Evolutionary conservation across 23 tunicate species (phyloP).

Genomic region (Styela plicata): DNA sequence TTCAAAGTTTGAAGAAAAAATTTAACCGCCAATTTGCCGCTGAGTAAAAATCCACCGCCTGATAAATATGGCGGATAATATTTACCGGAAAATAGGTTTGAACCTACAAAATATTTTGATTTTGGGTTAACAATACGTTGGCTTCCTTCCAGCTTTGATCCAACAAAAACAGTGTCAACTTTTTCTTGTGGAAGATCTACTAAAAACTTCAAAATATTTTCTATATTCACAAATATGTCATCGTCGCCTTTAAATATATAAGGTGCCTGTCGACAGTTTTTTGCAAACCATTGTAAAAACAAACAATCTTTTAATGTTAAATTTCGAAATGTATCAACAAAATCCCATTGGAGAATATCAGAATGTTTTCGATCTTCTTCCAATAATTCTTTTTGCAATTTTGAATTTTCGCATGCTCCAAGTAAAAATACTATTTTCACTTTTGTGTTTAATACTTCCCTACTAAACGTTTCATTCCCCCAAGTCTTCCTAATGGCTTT

Average conservation of each 20-base stretch:
- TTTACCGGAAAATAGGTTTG: constrained; percentile 65
- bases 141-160: constrained; percentile 55
- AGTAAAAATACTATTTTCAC: constrained; percentile 48
- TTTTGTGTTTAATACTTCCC: constrained; percentile 28
- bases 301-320: constrained; percentile 77
- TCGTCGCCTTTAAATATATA: constrained; percentile 86
- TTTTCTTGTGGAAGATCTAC: constrained; percentile 7
- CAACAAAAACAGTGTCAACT: constrained; percentile 43
- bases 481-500: constrained; percentile 63
- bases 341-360: constrained; percentile 84
- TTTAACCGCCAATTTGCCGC: constrained; percentile 48
- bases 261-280: constrained; percentile 55
- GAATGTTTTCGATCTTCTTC: constrained; percentile 31
- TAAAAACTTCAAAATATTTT: constrained; percentile 59
- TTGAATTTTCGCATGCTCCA: constrained; percentile 39
- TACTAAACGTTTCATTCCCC: constrained; percentile 56
- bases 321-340: constrained; percentile 69
- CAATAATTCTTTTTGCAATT: constrained; percentile 7
- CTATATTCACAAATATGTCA: constrained; percentile 63
- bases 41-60: constrained; percentile 88
- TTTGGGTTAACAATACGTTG: constrained; percentile 63
- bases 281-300: constrained; percentile 71
- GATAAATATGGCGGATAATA: constrained; percentile 88
- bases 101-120: constrained; percentile 85
- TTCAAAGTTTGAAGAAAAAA: constrained; percentile 50